Base-by-base conservation (phyloP, 2,888 invertebrate genomes). In the Myathropa florea region DNA sequence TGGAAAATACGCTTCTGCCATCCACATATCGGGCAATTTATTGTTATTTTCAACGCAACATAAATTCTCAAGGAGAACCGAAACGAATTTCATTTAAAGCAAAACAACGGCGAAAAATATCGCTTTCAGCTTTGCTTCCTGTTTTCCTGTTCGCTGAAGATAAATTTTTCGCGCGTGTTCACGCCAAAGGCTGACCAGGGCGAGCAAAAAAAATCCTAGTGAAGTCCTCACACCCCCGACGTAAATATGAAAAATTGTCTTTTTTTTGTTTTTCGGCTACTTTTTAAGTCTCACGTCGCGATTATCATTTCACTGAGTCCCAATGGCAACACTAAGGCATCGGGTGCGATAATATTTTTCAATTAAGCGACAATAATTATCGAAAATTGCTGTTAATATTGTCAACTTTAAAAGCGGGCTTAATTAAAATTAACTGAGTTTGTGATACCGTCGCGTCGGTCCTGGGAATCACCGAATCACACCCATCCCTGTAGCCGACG, bases 331-430 rank as follows among this genome's bases (percentile, higher is more conserved):
- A 57, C 24, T 46, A 53, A 59, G 53, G 33, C 57, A 71, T 76
- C 75, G 75, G 55, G 80, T 63, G 75, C 46, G 86, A 76, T 80
- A 76, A 87, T 87, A 87, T 76, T 87, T 87, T 87, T 87, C 80
- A 87, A 87, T 87, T 83, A 87, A 76, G 83, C 79, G 63, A 76
- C 83, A 80, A 87, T 87, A 87, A 87, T 87, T 80, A 87, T 87
- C 83, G 83, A 83, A 83, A 83, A 83, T 87, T 80, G 79, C 63
- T 80, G 83, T 87, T 83, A 87, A 87, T 76, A 80, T 87, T 80
- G 87, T 80, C 83, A 79, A 83, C 87, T 76, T 80, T 80, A 87
- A 87, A 83, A 80, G 80, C 64, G 67, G 63, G 72, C 83, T 87
- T 87, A 87, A 87, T 87, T 87, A 87, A 87, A 83, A 87, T 87